These are phyloP conservation scores for Leptatherina wallacei DNA, from an alignment of 2,797 vertebrate genomes.

Conservation along the genomic window DNA sequence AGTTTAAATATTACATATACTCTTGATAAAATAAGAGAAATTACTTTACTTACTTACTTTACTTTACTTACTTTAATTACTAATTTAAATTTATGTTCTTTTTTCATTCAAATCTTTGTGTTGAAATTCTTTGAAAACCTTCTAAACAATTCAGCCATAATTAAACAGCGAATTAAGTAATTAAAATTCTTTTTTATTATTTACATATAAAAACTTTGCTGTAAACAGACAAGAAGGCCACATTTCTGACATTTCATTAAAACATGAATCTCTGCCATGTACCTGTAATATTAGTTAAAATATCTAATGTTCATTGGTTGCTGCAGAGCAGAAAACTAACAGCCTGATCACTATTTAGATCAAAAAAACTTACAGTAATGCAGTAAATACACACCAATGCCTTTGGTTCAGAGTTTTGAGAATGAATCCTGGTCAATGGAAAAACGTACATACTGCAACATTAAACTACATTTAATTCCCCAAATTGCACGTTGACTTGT, in stretches of 20 bases:
- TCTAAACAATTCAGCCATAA: background rate
- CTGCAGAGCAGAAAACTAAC: constrained; percentile 8
- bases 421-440: background rate
- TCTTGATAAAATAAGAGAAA: constrained; percentile 20
- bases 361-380: constrained; percentile 4
- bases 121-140: constrained; percentile 1
- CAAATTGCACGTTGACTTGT: background rate
- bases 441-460: background rate
- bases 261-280: background rate
- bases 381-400: constrained; percentile 6
- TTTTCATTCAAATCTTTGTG: background rate
- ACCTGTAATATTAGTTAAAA: constrained; percentile 6
- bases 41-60: constrained; percentile 21
- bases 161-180: background rate
- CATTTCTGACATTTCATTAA: background rate
- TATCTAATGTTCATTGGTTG: background rate
- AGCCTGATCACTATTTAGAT: constrained; percentile 5
- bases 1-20: constrained; percentile 47
- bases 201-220: constrained; percentile 21
- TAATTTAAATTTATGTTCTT: background rate
- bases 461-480: background rate
- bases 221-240: constrained; percentile 9
- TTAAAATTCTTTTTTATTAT: constrained; percentile 18
- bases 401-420: constrained; percentile 14
- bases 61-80: too few species aligned